phyloP scores from a whole-genome alignment of 2,797 vertebrate genomes.

The Eidolon dupreanum region DNA sequence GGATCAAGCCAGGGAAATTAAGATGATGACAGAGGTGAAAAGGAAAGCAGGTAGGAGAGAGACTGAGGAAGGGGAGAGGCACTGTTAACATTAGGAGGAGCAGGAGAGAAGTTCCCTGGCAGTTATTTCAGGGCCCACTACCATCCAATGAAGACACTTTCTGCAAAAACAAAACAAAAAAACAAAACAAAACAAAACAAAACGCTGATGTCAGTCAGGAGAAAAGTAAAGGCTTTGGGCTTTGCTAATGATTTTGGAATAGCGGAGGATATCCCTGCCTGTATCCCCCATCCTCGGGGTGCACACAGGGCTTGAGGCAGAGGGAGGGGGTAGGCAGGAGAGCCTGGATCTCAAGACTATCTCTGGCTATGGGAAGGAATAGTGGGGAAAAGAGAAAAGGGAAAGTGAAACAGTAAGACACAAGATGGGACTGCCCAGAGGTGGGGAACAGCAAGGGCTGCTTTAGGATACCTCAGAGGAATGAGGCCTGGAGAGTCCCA shows the following conservation, averaged over 20 bases:
- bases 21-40: background rate
- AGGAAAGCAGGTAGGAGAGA: background rate
- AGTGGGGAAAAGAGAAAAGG: background rate
- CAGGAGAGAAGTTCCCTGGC: background rate
- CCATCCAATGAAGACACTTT: background rate
- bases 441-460: background rate
- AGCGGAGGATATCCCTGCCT: background rate
- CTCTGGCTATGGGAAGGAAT: background rate
- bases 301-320: background rate
- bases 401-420: background rate
- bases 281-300: background rate
- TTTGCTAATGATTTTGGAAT: background rate
- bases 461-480: background rate
- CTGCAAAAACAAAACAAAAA: background rate
- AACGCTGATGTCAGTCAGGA: background rate
- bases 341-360: background rate
- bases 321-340: background rate
- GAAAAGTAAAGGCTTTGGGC: background rate
- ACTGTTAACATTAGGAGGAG: background rate
- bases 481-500: background rate
- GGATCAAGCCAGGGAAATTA: background rate
- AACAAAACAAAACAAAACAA: background rate
- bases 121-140: background rate
- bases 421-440: background rate
- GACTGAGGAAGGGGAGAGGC: background rate